Conservation (phyloP, 2,113 vertebrate genomes). For the Alaudala cheleensis region DNA sequence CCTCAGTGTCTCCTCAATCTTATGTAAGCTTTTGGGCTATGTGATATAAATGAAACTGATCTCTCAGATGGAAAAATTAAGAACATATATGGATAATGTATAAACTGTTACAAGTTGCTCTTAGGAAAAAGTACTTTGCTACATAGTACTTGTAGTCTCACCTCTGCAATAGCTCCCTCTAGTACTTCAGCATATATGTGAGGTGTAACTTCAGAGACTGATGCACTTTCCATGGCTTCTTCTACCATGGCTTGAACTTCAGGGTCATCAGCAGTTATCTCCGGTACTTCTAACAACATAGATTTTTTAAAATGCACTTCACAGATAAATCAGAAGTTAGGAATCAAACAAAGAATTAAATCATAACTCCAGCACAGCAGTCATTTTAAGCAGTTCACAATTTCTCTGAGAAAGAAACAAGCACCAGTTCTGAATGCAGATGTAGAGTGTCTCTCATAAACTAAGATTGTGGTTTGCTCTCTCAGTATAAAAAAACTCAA, state of each 20-base stretch:
- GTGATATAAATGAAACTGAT: background rate
- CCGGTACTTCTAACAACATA: background rate
- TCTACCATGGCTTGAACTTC: conserved; percentile 76
- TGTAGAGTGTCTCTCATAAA: background rate
- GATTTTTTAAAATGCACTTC: background rate
- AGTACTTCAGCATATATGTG: conserved; percentile 74
- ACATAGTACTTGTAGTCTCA: conserved; percentile 38
- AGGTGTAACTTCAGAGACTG: conserved; percentile 36
- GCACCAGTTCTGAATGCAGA: background rate
- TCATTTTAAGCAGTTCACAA: background rate
- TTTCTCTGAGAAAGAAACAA: background rate
- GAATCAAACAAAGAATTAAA: background rate
- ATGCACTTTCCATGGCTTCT: conserved; percentile 65
- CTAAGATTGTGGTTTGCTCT: background rate
- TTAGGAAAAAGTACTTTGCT: background rate
- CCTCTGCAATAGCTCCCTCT: conserved; percentile 74
- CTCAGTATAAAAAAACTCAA: background rate
- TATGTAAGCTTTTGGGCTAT: background rate
- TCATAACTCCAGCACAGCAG: background rate
- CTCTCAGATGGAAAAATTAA: background rate
- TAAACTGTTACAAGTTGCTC: background rate
- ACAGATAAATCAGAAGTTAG: background rate
- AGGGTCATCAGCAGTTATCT: conserved; percentile 82
- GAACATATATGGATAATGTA: background rate
- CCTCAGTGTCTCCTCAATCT: background rate